These are phyloP conservation scores for Chloroceryle inda DNA, from an alignment of 2,797 vertebrate species.

Conservation along the genomic window DNA sequence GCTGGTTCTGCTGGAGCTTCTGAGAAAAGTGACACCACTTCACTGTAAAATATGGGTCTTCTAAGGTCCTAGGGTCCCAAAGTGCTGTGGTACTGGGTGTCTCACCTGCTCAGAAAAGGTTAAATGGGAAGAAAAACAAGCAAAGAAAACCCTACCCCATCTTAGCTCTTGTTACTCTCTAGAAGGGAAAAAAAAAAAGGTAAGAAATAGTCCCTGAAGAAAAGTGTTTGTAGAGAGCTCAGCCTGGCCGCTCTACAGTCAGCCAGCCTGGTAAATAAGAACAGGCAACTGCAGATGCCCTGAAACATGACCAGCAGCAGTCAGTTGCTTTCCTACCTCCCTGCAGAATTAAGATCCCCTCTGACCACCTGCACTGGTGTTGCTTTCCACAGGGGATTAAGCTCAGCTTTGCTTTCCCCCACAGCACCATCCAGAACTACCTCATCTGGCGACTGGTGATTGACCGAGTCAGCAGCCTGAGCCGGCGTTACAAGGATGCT, in stretches of 20 bases:
- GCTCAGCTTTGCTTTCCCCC: not conserved
- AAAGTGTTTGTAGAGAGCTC: not conserved
- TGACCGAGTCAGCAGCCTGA: constrained; percentile 91
- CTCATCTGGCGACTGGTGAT: constrained; percentile 92
- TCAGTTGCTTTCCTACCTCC: not conserved
- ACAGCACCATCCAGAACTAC: constrained; percentile 96
- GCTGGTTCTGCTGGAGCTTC: not conserved
- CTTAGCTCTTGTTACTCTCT: not conserved
- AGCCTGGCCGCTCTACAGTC: not conserved
- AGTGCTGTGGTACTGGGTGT: not conserved
- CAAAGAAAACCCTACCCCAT: not conserved
- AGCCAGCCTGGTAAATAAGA: not conserved
- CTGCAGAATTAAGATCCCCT: not conserved
- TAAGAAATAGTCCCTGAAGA: not conserved
- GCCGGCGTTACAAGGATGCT: constrained; percentile 92
- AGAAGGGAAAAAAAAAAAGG: not conserved
- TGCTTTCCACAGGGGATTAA: not conserved
- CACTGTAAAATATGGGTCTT: not conserved
- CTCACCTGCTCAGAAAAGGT: not conserved
- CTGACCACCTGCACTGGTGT: not conserved
- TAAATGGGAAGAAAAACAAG: not conserved
- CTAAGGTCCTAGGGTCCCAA: not conserved
- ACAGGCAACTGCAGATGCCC: not conserved
- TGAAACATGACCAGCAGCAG: not conserved
- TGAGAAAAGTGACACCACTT: not conserved